phyloP scores from a whole-genome alignment of 2,888 invertebrate species.

The Creontiades dilutus region DNA sequence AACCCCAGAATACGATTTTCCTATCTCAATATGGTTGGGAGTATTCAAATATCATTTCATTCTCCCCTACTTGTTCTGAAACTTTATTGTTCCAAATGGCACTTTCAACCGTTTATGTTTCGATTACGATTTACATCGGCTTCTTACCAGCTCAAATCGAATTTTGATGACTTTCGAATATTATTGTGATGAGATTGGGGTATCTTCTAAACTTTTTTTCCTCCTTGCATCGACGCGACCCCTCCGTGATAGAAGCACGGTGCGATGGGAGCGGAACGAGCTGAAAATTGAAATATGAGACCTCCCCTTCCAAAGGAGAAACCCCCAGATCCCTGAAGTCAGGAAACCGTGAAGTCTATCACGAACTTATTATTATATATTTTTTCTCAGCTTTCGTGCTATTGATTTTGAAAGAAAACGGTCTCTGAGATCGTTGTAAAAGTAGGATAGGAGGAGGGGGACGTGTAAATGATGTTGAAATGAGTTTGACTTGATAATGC shows the following conservation, averaged over 20 bases:
- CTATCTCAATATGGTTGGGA: slow-evolving; percentile 10
- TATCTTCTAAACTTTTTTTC: not conserved
- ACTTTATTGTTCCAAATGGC: too few relatives aligned
- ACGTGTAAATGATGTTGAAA: slow-evolving; percentile 67
- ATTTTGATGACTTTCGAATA: not conserved
- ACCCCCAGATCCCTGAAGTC: not conserved
- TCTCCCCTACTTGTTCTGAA: too few relatives aligned
- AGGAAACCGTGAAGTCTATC: slow-evolving; percentile 8
- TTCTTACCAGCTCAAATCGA: not conserved
- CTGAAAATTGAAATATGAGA: slow-evolving; percentile 35
- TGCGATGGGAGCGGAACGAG: not conserved
- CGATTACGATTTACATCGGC: not conserved
- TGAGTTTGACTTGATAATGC: slow-evolving; percentile 68
- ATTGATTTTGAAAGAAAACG: slow-evolving; percentile 62
- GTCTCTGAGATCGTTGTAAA: not conserved
- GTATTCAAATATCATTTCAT: too few relatives aligned
- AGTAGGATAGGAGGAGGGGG: not conserved
- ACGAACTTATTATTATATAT: not conserved
- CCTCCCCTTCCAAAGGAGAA: not conserved
- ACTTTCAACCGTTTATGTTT: too few relatives aligned
- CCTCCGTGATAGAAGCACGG: not conserved
- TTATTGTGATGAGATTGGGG: slow-evolving; percentile 26
- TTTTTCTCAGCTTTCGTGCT: not conserved
- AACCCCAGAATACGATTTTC: not conserved
- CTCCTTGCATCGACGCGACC: not conserved